Evolutionary conservation across 2,888 invertebrate species (phyloP).

Genomic region (Anarsia innoxiella): DNA sequence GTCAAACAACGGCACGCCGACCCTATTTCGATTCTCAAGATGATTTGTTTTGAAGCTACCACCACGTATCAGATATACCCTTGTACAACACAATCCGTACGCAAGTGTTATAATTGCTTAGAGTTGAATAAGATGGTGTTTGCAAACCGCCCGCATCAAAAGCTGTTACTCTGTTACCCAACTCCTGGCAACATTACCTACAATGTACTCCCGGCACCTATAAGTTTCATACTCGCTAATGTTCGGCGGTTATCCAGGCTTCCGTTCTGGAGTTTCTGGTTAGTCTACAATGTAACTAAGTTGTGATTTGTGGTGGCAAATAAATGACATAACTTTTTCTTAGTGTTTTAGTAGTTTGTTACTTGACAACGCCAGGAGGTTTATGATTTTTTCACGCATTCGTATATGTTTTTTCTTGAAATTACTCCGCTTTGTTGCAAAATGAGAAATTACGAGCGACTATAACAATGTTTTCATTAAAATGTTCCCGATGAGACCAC

Average conservation of each 20-base stretch:
- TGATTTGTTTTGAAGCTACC: no score
- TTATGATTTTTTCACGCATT: no score
- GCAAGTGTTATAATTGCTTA: conserved; percentile 10
- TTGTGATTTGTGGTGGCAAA: conserved; percentile 15
- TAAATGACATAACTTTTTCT: conserved; percentile 16
- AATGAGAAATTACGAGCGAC: conserved; percentile 7
- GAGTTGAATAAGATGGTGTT: conserved; percentile 11
- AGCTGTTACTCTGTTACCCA: conserved; percentile 9
- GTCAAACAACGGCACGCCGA: conserved; percentile 1
- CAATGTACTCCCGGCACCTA: conserved; percentile 4
- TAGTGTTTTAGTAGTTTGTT: no score
- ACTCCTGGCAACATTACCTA: conserved; percentile 7
- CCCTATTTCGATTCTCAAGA: conserved; percentile 4
- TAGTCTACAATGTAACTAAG: conserved; percentile 9
- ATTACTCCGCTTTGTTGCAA: conserved; percentile 10
- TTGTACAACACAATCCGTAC: conserved; percentile 7
- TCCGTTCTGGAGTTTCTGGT: conserved; percentile 9
- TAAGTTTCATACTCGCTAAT: conserved; percentile 8
- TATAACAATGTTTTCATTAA: conserved; percentile 1
- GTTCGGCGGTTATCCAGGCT: conserved; percentile 10
- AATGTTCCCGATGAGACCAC: conserved; percentile 1
- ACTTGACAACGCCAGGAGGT: no score
- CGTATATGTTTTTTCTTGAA: conserved; percentile 6
- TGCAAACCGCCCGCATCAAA: conserved; percentile 12
- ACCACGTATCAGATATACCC: no score